phyloP scores from a whole-genome alignment of 2,113 vertebrate genomes.

The Carassius carassius region DNA sequence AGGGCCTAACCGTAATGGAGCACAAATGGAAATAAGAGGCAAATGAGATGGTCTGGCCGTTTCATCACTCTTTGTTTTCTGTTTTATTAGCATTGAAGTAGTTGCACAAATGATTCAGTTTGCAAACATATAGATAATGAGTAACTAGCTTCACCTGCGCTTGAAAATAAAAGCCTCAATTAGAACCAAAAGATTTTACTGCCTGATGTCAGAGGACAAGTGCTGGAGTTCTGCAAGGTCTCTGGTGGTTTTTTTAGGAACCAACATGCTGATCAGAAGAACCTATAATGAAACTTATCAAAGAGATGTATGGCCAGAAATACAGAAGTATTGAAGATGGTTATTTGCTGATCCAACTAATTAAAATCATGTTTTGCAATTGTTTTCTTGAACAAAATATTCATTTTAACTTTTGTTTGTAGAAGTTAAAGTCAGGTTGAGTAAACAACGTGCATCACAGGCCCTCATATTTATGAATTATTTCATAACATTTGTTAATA shows the following conservation, averaged over 20 bases:
- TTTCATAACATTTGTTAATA: no score
- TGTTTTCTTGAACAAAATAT: no score
- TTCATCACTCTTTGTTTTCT: neutral
- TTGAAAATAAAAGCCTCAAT: neutral
- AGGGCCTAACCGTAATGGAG: neutral
- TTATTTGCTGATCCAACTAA: no score
- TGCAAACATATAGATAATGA: neutral
- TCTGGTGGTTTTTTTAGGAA: neutral
- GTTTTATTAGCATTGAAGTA: neutral
- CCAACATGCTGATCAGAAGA: no score
- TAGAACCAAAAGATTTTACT: neutral
- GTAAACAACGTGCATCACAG: no score
- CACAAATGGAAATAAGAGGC: conserved; percentile 19
- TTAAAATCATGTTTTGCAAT: neutral
- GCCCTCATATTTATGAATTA: no score
- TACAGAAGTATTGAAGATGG: no score
- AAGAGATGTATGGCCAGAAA: neutral
- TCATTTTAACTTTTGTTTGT: neutral
- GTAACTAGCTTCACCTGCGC: neutral
- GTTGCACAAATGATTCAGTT: neutral
- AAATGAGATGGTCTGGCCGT: neutral
- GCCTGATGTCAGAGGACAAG: neutral
- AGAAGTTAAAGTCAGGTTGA: no score
- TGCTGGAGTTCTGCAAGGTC: neutral
- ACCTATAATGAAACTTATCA: neutral